These are phyloP conservation scores for Psophia crepitans DNA, from an alignment of 2,113 vertebrate species.

Conservation along the genomic window DNA sequence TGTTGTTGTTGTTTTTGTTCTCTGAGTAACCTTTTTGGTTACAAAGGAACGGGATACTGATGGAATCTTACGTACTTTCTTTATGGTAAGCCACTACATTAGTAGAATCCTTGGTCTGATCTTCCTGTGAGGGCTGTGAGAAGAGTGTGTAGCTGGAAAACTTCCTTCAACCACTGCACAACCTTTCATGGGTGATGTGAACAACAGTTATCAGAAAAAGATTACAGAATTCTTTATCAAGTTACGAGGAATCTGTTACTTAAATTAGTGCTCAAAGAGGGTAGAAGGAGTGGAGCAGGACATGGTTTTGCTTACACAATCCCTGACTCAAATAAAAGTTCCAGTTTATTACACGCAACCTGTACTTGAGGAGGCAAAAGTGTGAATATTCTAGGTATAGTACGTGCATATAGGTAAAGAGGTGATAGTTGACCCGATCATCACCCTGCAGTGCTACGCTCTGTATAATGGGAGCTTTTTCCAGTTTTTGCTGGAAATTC, in stretches of 20 bases:
- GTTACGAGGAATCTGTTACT: background rate
- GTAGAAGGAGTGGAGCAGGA: background rate
- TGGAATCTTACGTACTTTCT: background rate
- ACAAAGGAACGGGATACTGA: background rate
- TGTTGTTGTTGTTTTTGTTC: background rate
- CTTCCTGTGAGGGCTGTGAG: background rate
- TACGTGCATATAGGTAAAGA: background rate
- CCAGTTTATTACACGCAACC: background rate
- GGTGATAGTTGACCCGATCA: accelerated
- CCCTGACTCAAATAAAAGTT: background rate
- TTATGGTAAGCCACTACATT: background rate
- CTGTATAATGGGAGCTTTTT: background rate
- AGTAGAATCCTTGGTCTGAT: background rate
- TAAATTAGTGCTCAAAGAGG: background rate
- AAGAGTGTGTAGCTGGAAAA: background rate
- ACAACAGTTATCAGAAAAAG: background rate
- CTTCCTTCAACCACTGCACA: background rate
- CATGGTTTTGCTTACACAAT: background rate
- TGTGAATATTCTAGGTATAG: background rate
- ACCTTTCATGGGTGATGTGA: background rate
- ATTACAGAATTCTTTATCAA: background rate
- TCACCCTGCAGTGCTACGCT: background rate
- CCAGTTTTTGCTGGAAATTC: background rate
- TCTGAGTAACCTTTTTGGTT: no score
- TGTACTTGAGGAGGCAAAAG: background rate